phyloP scores from a whole-genome alignment of 1,140 invertebrate species.

The Aphis gossypii region DNA sequence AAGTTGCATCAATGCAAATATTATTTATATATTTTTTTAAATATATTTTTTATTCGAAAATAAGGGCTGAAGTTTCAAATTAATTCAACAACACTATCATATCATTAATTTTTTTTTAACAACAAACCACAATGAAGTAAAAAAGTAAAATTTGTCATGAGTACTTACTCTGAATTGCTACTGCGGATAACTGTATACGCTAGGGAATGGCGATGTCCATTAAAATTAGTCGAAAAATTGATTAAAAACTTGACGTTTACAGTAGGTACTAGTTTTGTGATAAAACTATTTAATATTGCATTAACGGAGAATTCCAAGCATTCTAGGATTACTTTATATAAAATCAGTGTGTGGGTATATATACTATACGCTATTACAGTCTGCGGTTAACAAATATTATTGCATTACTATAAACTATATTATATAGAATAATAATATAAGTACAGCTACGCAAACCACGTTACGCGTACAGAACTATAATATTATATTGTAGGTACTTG shows the following conservation, averaged over 20 bases:
- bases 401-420: not conserved
- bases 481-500: not conserved
- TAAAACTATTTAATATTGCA: not conserved
- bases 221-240: not conserved
- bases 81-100: not conserved
- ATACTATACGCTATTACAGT: not conserved
- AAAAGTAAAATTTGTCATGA: not conserved
- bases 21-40: too few relatives aligned
- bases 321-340: not conserved
- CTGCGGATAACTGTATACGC: too few relatives aligned
- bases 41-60: too few relatives aligned
- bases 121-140: not conserved
- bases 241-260: not conserved
- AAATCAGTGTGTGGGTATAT: not conserved
- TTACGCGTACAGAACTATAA: not conserved
- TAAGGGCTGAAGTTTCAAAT: too few relatives aligned
- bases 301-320: not conserved
- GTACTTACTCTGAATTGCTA: not conserved
- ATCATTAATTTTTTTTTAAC: not conserved
- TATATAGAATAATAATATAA: not conserved
- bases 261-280: not conserved
- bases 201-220: not conserved
- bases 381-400: too few relatives aligned
- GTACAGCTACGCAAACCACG: too few relatives aligned
- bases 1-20: too few relatives aligned